Evolutionary conservation across 2,888 invertebrate genomes (phyloP), one percentile per base, ranked within the genome.

Genomic region (Drosophila cracens): DNA sequence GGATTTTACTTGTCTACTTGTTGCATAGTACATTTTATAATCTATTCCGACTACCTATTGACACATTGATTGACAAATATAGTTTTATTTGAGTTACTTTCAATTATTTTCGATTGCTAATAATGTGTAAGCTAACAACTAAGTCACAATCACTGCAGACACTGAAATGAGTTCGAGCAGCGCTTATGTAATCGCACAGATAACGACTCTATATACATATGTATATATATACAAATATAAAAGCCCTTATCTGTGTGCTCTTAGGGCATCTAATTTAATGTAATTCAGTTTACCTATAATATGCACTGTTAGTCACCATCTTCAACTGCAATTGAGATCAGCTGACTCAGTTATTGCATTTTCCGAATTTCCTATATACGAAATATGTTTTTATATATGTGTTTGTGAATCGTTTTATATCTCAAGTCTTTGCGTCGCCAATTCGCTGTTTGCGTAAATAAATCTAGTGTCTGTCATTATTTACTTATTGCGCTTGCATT

Each of bases 391-490:
- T 31, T 51, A 43, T 38, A 53, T 67, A 34, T 31, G 6, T 16
- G 16, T 11, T 6, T 21, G 7, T 18, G 21, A 58, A 36, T 38
- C 34, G 29, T 43, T 40, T 68, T 57, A 36, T 51, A 48, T 21
- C 52, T 54, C 21, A 46, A 25, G 62, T 38, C 59, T 54, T 46
- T 40, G 52, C 73, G 63, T 78, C 63, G 68, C 54, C 58, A 31
- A 58, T 64, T 53, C 51, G 27, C 13, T 38, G 34, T 65, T 62
- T 66, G 59, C 58, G 18, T 66, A 61, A 63, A 73, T 79, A 74
- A 73, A 87, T 84, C 69, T 81, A 53, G 79, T 82, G 71, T 82
- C 67, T 74, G 81, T 53, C 72, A 74, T 79, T 84, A 89, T 84
- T 84, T 84, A 66, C 84, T 69, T 74, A 76, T 70, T 74, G 71